Base-by-base conservation (phyloP, 2,113 vertebrate species). In the Eurypyga helias region DNA sequence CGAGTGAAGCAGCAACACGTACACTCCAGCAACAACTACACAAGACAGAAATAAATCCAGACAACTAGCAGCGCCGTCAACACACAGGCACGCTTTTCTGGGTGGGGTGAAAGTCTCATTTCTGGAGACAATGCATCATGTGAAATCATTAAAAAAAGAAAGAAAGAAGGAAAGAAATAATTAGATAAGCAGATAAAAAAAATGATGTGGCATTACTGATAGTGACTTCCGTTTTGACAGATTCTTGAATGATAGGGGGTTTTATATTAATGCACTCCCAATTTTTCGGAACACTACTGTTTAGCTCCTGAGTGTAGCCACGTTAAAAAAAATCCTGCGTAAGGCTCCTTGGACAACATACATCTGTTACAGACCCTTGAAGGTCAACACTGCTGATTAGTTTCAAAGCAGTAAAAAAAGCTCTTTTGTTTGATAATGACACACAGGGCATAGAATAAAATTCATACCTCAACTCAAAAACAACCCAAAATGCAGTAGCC, bases 1-100 rank as follows among this genome's bases (percentile, higher is more conserved):
- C 38, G 38, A 83, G 49, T 31, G 34, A 97, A 97, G 95, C 43
- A 87, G 80, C 77, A 78, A 91, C 79, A 84, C 7, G 31, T 4
- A 77, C 72, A 87, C 92, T 85, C 60, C 86, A 95, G 69, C 51
- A 25, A 96, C 82, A 90, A 26, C 66, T 91, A 61, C 45, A 83
- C 49, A 67, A 83, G 77, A 93, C 79, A 61, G 75, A 91, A 95
- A 79, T 7, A 24, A 72, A 89, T 85, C 90, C 29, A 76, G 28
- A 64, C n/a, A 84, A 54, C 61, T 34, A 70, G 69, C 76, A 96
- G 57, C 52, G 72, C 48, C 46, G 82, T 69, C 80, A 52, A 87
- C 58, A 90, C 29, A 38, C 34, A 86, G 75, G 43, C 58, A 73
- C 21, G 71, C 18, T 72, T 64, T 79, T 87, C 89, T 29, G 45